Conservation (phyloP, 53 echinoderm and acorn worm species). For the Paelopatides confundens region DNA sequence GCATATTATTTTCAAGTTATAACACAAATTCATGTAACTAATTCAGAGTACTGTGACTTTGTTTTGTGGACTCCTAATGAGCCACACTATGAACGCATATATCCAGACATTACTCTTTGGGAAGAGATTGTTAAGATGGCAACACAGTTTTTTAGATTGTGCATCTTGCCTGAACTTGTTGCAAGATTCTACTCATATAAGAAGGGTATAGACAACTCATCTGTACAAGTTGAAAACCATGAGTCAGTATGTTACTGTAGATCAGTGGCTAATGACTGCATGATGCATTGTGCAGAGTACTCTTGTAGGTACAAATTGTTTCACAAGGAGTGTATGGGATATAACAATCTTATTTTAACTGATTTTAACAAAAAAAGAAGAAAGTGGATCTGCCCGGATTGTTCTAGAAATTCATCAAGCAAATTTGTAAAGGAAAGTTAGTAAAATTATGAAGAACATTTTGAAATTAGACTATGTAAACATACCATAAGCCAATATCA, state of each 20-base stretch:
- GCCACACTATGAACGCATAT: slow-evolving; percentile 47
- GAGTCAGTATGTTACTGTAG: slow-evolving; percentile 17
- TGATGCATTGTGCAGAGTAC: slow-evolving; percentile 9
- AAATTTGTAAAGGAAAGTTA: too few species aligned
- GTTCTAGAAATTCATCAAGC: too few species aligned
- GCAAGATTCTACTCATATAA: slow-evolving; percentile 36
- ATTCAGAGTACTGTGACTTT: slow-evolving; percentile 49
- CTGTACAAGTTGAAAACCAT: too few species aligned
- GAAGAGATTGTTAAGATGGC: slow-evolving; percentile 1
- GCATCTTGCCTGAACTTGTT: slow-evolving; percentile 50
- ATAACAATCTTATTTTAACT: not conserved
- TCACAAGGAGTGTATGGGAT: not conserved
- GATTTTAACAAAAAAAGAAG: slow-evolving; percentile 1
- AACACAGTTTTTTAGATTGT: slow-evolving; percentile 30
- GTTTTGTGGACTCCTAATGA: slow-evolving; percentile 58
- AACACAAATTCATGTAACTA: slow-evolving; percentile 11
- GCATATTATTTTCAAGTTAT: slow-evolving; percentile 52
- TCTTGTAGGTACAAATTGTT: not conserved
- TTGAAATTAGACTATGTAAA: too few species aligned
- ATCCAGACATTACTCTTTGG: slow-evolving; percentile 31
- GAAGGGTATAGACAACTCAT: too few species aligned
- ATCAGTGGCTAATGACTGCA: not conserved
- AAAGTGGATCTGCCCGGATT: slow-evolving; percentile 20
- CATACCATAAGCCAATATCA: too few species aligned
- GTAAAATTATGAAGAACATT: too few species aligned